phyloP scores from a whole-genome alignment of 2,797 vertebrate genomes.

The Antrozous pallidus region DNA sequence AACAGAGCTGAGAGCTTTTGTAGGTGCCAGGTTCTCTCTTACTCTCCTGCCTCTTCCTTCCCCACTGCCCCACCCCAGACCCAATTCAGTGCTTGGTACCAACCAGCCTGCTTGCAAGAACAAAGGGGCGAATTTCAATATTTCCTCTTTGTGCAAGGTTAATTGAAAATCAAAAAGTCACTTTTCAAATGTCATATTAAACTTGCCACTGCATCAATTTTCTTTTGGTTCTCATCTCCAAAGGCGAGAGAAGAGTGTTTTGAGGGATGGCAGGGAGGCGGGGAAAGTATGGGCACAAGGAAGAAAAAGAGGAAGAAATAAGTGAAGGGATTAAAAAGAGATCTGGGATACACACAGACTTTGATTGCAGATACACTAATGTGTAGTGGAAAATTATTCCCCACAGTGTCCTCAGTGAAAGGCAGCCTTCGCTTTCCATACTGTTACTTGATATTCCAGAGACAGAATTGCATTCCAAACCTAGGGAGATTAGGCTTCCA shows the following conservation, averaged over 20 bases:
- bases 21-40: constrained; percentile 49
- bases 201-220: constrained; percentile 79
- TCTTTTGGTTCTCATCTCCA: constrained; percentile 72
- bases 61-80: constrained; percentile 25
- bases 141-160: constrained; percentile 83
- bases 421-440: background rate
- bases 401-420: constrained; percentile 39
- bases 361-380: constrained; percentile 45
- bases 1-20: constrained; percentile 62
- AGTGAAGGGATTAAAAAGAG: constrained; percentile 18
- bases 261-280: background rate
- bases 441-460: constrained; percentile 50
- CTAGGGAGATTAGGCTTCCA: constrained; percentile 39
- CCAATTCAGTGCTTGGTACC: constrained; percentile 36
- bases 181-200: constrained; percentile 82
- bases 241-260: constrained; percentile 58
- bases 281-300: background rate
- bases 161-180: constrained; percentile 85
- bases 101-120: constrained; percentile 72
- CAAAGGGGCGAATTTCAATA: constrained; percentile 79
- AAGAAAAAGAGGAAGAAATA: constrained; percentile 40
- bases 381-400: constrained; percentile 39
- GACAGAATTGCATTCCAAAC: constrained; percentile 43
- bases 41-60: background rate
- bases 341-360: constrained; percentile 39